These are phyloP conservation scores for Protophormia terraenovae DNA, from an alignment of 2,888 invertebrate species.

Conservation along the genomic window DNA sequence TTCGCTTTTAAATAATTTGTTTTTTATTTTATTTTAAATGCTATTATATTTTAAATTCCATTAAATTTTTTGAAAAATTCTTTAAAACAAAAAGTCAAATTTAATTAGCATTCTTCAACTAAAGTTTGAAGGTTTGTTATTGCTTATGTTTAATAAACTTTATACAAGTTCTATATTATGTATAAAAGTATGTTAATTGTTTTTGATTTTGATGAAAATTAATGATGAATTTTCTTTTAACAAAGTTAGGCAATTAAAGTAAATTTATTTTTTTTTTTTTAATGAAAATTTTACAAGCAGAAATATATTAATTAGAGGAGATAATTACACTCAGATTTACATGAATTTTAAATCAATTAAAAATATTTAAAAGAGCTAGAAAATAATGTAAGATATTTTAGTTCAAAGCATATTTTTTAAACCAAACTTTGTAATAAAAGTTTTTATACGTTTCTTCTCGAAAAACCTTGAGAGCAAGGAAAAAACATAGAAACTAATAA, in stretches of 20 bases:
- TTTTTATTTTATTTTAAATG: neutral
- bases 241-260: neutral
- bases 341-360: neutral
- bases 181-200: neutral
- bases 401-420: too few relatives aligned
- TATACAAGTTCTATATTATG: neutral
- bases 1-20: too few relatives aligned
- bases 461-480: too few relatives aligned
- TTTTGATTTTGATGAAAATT: neutral
- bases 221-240: neutral
- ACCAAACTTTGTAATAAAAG: too few relatives aligned
- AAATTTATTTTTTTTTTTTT: neutral
- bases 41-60: neutral
- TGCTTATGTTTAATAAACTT: neutral
- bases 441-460: too few relatives aligned
- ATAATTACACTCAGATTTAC: neutral
- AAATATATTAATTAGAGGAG: neutral
- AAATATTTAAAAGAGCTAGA: neutral
- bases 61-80: neutral
- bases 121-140: neutral
- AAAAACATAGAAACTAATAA: too few relatives aligned
- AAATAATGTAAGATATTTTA: too few relatives aligned
- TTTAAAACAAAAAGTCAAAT: neutral
- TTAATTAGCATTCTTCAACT: neutral
- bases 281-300: neutral